Conservation (phyloP, 1,140 invertebrate genomes). For the Neodiprion pinetum region DNA sequence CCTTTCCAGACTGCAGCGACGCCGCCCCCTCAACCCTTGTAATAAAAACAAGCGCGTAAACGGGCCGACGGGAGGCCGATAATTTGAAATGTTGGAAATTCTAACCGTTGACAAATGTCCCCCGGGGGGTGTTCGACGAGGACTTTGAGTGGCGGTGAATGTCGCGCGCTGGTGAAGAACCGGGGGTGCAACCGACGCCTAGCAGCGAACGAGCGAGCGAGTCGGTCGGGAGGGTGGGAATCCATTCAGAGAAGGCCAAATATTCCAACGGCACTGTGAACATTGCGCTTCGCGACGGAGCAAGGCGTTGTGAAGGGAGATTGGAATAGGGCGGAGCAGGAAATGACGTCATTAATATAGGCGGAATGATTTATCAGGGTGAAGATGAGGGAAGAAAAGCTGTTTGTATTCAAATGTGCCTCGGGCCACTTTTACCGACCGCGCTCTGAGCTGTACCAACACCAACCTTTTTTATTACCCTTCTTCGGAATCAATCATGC, state of each 20-base stretch:
- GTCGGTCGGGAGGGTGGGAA: neutral
- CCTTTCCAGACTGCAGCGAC: neutral
- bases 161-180: neutral
- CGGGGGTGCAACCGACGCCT: neutral
- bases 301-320: neutral
- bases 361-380: conserved; percentile 10
- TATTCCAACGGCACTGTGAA: neutral
- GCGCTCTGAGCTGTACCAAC: neutral
- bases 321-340: conserved; percentile 2
- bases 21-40: conserved; percentile 1
- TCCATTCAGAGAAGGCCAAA: neutral
- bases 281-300: neutral
- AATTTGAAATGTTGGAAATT: conserved; percentile 13
- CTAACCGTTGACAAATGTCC: conserved; percentile 9
- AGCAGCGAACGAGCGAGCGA: neutral
- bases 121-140: neutral
- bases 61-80: neutral
- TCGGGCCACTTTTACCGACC: neutral
- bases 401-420: conserved; percentile 14
- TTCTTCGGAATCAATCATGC: neutral
- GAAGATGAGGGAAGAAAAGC: conserved; percentile 14
- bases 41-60: conserved; percentile 9
- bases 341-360: conserved; percentile 17
- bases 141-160: conserved; percentile 11
- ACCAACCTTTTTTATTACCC: neutral